Evolutionary conservation across 2,113 vertebrate species (phyloP), one percentile per base, ranked within the genome.

Genomic region (Kobus ellipsiprymnus): DNA sequence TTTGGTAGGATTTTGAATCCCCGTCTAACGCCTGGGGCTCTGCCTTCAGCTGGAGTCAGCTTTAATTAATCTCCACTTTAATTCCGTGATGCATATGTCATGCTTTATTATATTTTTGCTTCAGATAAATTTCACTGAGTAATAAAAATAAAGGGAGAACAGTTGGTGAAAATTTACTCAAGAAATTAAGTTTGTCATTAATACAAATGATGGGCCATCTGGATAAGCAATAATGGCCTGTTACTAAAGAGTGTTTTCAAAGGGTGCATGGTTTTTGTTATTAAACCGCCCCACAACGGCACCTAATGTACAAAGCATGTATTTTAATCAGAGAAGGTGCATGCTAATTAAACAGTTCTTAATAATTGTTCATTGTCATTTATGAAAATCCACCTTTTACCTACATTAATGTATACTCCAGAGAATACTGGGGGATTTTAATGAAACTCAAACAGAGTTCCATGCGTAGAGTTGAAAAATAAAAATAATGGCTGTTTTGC

Each of bases 181-280:
- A 94, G 97, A 97, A 97, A 98, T 98, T 97, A 97, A 88, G 94
- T 97, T 97, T 96, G 97, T 96, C 97, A 60, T 97, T 97, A 97
- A 94, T 97, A 96, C 87, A 62, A 92, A 96, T 90, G 94, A 94
- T 23, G 84, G 87, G 15, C 98, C 98, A 98, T 98, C 97, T 98
- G 98, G 95, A 93, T 77, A 81, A 87, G 95, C 96, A 90, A 27
- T 48, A 21, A 78, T 44, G 62, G 90, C 91, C 90, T 94, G 80
- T 62, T 84, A 33, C 87, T 64, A 64, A 91, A 82, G 92, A 71
- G 44, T 13, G 84, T 93, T 92, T 97, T 90, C 95, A 93, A 95
- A 87, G 80, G 85, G 59, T 29, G 59, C 17, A 1, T 93, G 62
- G n/a, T 50, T 96, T 97, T 96, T 91, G 92, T 97, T 95, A 97